Conservation (phyloP, 2,113 vertebrate genomes). For the Eubucco bourcierii region DNA sequence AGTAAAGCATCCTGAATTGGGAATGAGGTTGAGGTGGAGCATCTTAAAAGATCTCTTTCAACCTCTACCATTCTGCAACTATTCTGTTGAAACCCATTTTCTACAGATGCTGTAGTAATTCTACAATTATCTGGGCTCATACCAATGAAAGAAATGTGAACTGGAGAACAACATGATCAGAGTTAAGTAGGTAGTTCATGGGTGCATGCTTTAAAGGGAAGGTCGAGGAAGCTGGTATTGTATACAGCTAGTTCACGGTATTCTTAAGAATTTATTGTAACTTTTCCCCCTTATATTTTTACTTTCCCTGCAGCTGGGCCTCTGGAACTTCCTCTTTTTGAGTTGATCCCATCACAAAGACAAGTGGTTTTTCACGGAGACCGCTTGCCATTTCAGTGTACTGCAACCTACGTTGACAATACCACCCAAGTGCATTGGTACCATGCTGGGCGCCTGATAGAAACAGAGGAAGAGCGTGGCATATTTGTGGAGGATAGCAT, state of each 20-base stretch:
- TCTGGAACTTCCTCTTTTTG: constrained; percentile 88
- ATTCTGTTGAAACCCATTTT: background rate
- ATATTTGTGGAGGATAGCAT: constrained; percentile 87
- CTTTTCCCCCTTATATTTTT: background rate
- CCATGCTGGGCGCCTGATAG: constrained; percentile 74
- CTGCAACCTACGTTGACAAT: constrained; percentile 82
- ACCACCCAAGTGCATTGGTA: constrained; percentile 81
- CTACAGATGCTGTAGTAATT: background rate
- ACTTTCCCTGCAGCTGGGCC: constrained; percentile 77
- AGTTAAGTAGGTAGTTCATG: background rate
- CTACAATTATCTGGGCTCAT: background rate
- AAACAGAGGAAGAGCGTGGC: constrained; percentile 81
- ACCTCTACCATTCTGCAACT: background rate
- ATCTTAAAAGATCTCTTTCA: background rate
- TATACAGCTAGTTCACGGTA: background rate
- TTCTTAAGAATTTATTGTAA: background rate
- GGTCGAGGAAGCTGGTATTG: background rate
- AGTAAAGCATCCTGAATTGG: background rate
- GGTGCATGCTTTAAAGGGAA: background rate
- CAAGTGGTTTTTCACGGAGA: constrained; percentile 91
- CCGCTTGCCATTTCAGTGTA: constrained; percentile 88
- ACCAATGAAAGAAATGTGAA: background rate
- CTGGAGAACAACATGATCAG: background rate
- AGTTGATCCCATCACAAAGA: constrained; percentile 89
- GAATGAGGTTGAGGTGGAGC: background rate